A percentile compares a stretch with the other conserved stretches of the same genome.
Evolutionary conservation across 2,113 vertebrate species (phyloP).

Genomic region (Salvelinus sp.): DNA sequence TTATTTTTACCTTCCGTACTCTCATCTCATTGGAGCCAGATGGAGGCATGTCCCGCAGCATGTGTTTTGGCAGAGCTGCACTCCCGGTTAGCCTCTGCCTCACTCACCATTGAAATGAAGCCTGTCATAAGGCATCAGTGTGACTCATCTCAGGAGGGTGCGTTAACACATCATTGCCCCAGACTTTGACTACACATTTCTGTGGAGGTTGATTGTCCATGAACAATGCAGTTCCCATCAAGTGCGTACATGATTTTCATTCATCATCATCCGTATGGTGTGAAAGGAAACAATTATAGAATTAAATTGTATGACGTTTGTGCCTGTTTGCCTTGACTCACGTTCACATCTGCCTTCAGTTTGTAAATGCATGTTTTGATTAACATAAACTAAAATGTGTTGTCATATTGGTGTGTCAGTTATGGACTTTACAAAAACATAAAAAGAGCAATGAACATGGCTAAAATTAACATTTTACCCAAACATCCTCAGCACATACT

Average conservation of each 20-base stretch:
- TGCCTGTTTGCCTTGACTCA: no score
- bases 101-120: slow-evolving; percentile 66
- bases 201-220: slow-evolving; percentile 63
- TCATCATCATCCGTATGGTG: slow-evolving; percentile 47
- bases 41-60: slow-evolving; percentile 66
- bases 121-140: slow-evolving; percentile 71
- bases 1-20: slow-evolving; percentile 62
- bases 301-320: no score
- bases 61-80: slow-evolving; percentile 3
- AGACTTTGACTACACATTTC: slow-evolving; percentile 42
- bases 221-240: slow-evolving; percentile 64
- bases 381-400: no score
- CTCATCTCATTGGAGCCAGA: slow-evolving; percentile 67
- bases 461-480: no score
- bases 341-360: no score
- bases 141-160: slow-evolving; percentile 69
- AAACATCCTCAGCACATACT: no score
- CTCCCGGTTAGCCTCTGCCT: slow-evolving; percentile 58
- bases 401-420: no score
- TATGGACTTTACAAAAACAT: no score
- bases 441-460: no score
- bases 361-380: no score
- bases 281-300: background rate
- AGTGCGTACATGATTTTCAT: slow-evolving; percentile 57
- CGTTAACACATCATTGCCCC: slow-evolving; percentile 66